A percentile compares a stretch with the other conserved stretches of the same genome.
phyloP scores from a whole-genome alignment of 2,797 vertebrate species.

The Propithecus perrieri region DNA sequence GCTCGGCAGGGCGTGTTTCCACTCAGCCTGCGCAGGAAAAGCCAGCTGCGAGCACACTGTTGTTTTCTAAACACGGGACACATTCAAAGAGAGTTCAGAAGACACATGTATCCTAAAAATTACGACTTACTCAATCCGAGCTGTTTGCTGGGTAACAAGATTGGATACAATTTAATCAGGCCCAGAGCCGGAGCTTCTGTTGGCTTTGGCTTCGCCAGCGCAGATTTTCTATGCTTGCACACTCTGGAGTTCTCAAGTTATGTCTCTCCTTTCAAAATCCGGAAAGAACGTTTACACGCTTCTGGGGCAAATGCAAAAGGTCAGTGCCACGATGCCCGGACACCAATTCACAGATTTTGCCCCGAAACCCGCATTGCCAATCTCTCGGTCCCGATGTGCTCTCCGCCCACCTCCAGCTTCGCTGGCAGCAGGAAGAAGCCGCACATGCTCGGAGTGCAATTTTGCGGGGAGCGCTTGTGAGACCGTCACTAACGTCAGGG shows the following conservation, averaged over 20 bases:
- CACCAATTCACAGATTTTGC: neutral
- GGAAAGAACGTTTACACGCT: neutral
- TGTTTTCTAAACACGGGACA: neutral
- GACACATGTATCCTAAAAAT: neutral
- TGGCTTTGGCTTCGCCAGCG: fast-evolving
- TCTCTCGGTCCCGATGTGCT: neutral
- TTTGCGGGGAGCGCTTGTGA: fast-evolving
- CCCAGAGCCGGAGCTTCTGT: neutral
- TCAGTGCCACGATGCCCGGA: fast-evolving
- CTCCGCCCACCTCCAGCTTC: neutral
- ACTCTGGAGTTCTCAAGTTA: neutral
- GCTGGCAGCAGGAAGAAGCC: neutral
- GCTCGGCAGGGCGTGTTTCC: fast-evolving
- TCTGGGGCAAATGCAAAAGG: too few species aligned
- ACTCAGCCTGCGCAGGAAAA: neutral
- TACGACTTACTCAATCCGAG: fast-evolving
- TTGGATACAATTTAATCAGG: fast-evolving
- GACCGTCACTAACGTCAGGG: neutral
- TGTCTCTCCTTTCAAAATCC: neutral
- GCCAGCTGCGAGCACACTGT: fast-evolving
- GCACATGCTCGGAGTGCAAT: fast-evolving
- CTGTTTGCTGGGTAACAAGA: neutral
- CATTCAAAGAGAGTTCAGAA: neutral
- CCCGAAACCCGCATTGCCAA: neutral
- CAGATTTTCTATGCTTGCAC: neutral